phyloP scores from a whole-genome alignment of 2,888 invertebrate species.

The Tenthredo notha region DNA sequence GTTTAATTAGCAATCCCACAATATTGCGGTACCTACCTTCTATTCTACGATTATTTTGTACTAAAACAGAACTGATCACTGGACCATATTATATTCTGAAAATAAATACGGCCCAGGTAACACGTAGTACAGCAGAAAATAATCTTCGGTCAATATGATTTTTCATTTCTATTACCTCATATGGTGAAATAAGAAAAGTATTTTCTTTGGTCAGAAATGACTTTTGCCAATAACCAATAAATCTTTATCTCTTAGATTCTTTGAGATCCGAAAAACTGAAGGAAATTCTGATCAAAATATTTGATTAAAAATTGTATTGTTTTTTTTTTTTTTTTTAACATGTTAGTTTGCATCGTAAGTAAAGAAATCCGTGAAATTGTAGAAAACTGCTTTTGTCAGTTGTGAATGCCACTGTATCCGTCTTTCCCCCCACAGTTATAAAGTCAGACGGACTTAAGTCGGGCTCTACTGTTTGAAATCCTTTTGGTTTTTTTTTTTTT shows the following conservation, averaged over 20 bases:
- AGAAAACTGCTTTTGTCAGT: neutral
- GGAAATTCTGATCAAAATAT: no score
- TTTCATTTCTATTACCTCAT: no score
- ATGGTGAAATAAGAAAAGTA: no score
- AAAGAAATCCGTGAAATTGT: neutral
- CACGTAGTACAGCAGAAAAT: neutral
- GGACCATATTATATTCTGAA: neutral
- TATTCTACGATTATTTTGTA: neutral
- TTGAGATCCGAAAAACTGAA: no score
- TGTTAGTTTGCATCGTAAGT: neutral
- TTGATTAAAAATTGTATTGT: neutral
- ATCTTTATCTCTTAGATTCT: no score
- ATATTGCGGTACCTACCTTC: conserved; percentile 65
- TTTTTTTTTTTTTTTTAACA: neutral
- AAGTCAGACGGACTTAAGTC: conserved; percentile 25
- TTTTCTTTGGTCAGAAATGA: no score
- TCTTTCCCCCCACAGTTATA: conserved; percentile 24
- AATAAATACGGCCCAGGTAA: neutral
- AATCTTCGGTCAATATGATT: no score
- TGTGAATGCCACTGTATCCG: conserved; percentile 7
- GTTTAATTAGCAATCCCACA: conserved; percentile 71
- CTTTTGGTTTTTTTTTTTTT: conserved; percentile 49
- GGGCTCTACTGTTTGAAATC: conserved; percentile 43
- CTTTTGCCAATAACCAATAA: no score
- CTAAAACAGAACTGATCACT: conserved; percentile 37